Conservation (phyloP, 2,113 vertebrate species). For the Cygnus buccinator region DNA sequence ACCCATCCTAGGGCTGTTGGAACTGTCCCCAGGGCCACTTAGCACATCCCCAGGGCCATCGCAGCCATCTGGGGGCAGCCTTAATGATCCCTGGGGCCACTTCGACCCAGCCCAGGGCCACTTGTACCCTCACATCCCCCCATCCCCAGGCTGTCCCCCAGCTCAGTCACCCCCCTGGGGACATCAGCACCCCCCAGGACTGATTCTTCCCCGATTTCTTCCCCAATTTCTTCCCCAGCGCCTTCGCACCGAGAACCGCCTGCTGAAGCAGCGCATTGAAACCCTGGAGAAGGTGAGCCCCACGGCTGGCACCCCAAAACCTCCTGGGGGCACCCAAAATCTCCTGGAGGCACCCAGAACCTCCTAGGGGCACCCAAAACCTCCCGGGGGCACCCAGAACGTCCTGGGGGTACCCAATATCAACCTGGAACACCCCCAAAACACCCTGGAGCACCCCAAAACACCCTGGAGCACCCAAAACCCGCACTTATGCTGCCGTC, state of each 20-base stretch:
- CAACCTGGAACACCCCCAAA: neutral
- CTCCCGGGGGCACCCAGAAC: no score
- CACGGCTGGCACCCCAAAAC: neutral
- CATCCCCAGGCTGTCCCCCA: neutral
- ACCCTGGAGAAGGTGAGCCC: slow-evolving; percentile 91
- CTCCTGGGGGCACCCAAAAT: neutral
- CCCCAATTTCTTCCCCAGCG: slow-evolving; percentile 72
- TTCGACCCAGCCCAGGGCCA: neutral
- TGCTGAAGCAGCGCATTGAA: slow-evolving; percentile 94
- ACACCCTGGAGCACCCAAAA: neutral
- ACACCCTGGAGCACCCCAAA: neutral
- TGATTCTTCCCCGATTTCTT: neutral
- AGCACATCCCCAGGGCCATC: fast-evolving
- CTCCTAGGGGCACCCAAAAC: neutral
- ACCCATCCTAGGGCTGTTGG: neutral
- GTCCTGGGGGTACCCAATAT: neutral
- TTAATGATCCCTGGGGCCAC: neutral
- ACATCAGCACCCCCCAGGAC: fast-evolving
- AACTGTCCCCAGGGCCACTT: neutral
- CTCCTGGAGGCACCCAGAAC: neutral
- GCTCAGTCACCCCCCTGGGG: neutral
- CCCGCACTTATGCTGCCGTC: fast-evolving
- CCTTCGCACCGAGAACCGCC: slow-evolving; percentile 91
- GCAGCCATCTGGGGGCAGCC: neutral
- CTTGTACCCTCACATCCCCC: fast-evolving